Evolutionary conservation across 2,888 invertebrate species (phyloP), one percentile per base, ranked within the genome.

Genomic region (Phortica magna): DNA sequence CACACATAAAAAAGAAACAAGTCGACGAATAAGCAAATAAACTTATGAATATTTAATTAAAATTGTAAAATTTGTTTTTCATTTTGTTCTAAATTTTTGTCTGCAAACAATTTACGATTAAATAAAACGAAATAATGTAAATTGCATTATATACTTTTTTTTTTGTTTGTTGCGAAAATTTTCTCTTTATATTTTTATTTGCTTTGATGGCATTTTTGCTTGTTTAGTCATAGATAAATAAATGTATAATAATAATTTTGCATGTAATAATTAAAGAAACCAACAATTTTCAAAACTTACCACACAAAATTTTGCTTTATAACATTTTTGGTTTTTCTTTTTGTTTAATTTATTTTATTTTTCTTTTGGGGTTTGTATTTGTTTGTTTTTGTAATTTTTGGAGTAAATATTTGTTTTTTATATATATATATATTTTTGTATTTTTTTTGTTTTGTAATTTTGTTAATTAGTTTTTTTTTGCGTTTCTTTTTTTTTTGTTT

Each of bases 231-330:
- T 48, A 48, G 48, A 59, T 70, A 73, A 76, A 76, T 76, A 72
- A 2, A 53, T 39, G 83, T 81, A 86, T 87, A 88, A 85, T 84
- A 84, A 84, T 83, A 84, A 84, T 83, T 81, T 80, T 82, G 83
- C 78, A 83, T 87, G 80, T 72, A 77, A 88, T 84, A 76, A 82
- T 80, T 75, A 43, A 81, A 79, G 80, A 77, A 70, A 76, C 76
- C 78, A 79, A 80, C 73, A 79, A 80, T 76, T 78, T 70, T 81
- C 14, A 55, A 88, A 92, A 92, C 91, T 92, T 92, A 92, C 91
- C 91, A 92, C 91, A 92, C 91, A 92, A 92, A 92, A 92, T 91
- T 90, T 89, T 84, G 85, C 86, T 83, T 88, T 84, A 87, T 84
- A 83, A 83, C 81, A 79, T 86, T 84, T 87, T 83, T 77, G 67